Conservation (phyloP, 1,140 invertebrate genomes). For the Latrodectus geometricus region DNA sequence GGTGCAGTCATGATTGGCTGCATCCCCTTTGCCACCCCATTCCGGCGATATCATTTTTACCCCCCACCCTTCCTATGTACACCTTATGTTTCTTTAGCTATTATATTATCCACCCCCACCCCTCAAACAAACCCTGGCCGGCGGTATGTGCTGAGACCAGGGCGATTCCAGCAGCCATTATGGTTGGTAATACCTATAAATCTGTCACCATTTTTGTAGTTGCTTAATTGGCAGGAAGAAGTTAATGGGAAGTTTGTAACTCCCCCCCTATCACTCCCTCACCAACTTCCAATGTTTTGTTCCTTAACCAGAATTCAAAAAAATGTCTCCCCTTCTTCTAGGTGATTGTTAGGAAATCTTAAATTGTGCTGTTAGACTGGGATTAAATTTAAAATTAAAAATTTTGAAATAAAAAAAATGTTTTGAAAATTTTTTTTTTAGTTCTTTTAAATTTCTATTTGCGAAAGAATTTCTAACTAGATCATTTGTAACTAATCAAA, state of each 20-base stretch:
- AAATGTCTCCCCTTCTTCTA: not conserved
- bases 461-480: no score
- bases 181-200: slow-evolving; percentile 61
- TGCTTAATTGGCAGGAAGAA: slow-evolving; percentile 62
- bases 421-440: not conserved
- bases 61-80: slow-evolving; percentile 1
- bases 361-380: no score
- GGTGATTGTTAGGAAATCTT: not conserved
- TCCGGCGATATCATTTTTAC: slow-evolving; percentile 53
- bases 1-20: slow-evolving; percentile 60
- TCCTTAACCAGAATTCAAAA: not conserved
- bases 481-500: no score
- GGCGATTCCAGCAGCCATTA: slow-evolving; percentile 44
- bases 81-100: slow-evolving; percentile 61
- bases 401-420: not conserved
- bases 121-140: not conserved
- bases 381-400: no score
- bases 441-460: not conserved
- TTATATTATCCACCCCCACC: slow-evolving; percentile 50
- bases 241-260: slow-evolving; percentile 54
- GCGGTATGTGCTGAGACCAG: not conserved
- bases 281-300: not conserved
- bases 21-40: slow-evolving; percentile 34
- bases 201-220: slow-evolving; percentile 62
- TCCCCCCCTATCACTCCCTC: not conserved